Conservation (phyloP, 2,797 vertebrate species). For the Ctenosaura bakeri region DNA sequence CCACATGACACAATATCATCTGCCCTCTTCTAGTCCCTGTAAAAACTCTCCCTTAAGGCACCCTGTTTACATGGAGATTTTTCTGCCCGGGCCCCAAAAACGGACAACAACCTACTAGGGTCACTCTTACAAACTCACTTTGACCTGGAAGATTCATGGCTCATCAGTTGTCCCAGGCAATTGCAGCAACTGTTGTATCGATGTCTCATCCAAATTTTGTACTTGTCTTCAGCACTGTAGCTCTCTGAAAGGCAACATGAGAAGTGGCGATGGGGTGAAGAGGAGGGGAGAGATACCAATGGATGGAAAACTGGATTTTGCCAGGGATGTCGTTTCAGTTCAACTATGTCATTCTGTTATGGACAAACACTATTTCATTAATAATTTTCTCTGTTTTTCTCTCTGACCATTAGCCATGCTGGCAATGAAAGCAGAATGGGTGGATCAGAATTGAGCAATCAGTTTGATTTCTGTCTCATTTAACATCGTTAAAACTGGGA, state of each 20-base stretch:
- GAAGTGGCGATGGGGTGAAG: background rate
- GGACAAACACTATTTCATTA: background rate
- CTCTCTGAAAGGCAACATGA: slow-evolving; percentile 69
- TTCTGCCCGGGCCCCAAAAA: background rate
- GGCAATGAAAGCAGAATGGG: background rate
- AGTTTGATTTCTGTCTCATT: background rate
- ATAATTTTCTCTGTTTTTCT: no score
- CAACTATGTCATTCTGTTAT: background rate
- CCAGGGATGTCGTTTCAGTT: no score
- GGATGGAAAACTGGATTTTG: background rate
- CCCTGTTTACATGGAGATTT: no score
- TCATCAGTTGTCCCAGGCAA: slow-evolving; percentile 84
- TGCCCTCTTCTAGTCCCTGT: background rate
- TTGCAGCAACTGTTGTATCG: slow-evolving; percentile 88
- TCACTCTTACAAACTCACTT: slow-evolving; percentile 79
- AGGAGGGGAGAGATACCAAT: background rate
- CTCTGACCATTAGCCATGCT: background rate
- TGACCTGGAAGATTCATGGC: slow-evolving; percentile 80
- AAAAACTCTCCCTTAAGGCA: background rate
- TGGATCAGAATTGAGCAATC: background rate
- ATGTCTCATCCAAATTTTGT: slow-evolving; percentile 91
- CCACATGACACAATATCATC: background rate
- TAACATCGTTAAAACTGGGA: background rate
- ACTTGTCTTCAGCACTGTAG: slow-evolving; percentile 85
- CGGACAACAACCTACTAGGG: background rate